Conservation (phyloP, 2,797 vertebrate species). For the Muraenolepis orangiensis region DNA sequence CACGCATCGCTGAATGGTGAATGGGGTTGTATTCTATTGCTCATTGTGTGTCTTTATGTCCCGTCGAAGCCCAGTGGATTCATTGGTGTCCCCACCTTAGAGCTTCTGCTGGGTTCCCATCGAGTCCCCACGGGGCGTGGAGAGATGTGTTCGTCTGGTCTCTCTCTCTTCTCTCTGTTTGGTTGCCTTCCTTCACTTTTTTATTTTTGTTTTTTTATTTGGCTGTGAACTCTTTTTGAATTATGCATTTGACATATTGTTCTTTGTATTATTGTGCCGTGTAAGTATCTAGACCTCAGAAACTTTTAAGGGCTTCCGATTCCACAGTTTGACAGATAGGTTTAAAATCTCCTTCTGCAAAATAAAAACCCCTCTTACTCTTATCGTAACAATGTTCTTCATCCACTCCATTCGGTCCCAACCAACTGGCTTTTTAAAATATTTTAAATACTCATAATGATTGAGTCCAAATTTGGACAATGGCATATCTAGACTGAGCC, state of each 20-base stretch:
- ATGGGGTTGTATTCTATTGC: constrained; percentile 29
- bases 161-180: constrained; percentile 50
- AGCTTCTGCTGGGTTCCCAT: constrained; percentile 30
- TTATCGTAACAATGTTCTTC: background rate
- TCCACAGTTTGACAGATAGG: background rate
- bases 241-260: constrained; percentile 15
- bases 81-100: constrained; percentile 15
- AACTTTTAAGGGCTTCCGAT: background rate
- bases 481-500: background rate
- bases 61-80: constrained; percentile 22
- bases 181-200: constrained; percentile 61
- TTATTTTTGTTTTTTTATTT: constrained; percentile 20
- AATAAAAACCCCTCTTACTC: background rate
- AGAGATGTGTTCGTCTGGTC: constrained; percentile 18
- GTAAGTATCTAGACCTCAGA: background rate
- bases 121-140: constrained; percentile 2
- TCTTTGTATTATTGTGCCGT: constrained; percentile 2
- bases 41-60: constrained; percentile 19
- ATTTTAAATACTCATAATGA: background rate
- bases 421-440: background rate
- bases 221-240: constrained; percentile 27
- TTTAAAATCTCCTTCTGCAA: background rate
- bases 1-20: constrained; percentile 10
- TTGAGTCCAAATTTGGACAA: background rate
- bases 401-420: background rate